Base-by-base conservation (phyloP, 2,113 vertebrate genomes). In the Corythornis cristatus region DNA sequence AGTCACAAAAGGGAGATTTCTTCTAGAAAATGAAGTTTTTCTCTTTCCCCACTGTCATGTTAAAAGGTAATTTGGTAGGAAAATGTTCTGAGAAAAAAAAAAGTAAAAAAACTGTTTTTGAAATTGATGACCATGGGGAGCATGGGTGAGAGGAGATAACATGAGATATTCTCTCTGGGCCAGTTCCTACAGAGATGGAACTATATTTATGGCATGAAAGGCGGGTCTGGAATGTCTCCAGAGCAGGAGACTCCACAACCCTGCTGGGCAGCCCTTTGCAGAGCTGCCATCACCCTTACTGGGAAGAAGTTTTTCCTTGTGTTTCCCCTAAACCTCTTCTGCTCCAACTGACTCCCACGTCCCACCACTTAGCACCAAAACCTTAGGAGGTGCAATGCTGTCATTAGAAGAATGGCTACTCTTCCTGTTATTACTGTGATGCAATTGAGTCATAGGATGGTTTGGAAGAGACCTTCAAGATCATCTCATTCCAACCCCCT, bases 81-180 rank as follows among this genome's bases (percentile, higher is more conserved):
- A 50, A 91, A 70, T 62, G 31, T 33, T 86, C 58, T 50, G 31
- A 20, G 19, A 64, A 31, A 85, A 85, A 82, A 82, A 5, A 46
- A 14, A 31, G 19, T 3, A 8, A 25, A 54, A 54, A 73, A 66
- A 37, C 37, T 37, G 12, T 9, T 26, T 51, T 64, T 29, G 6
- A 29, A 12, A 48, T 11, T 35, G 18, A 66, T 57, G 20, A 19
- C 3, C 0, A 2, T n/a, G 15, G 37, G 37, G 37, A 37, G 29
- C 9, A 25, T 11, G 13, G 18, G 22, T 48, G 50, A 73, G 64
- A 83, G 33, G 5, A 42, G 25, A 3, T 23, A 20, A 48, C 21
- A 6, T 0, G 2, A 35, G 6, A 51, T 58, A 1, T 0, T 50
- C 2, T 40, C 8, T 82, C 40, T 11, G 35, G 33, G 14, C 25